Base-by-base conservation (phyloP, 2,888 invertebrate genomes). In the Drosophila lacicola region DNA sequence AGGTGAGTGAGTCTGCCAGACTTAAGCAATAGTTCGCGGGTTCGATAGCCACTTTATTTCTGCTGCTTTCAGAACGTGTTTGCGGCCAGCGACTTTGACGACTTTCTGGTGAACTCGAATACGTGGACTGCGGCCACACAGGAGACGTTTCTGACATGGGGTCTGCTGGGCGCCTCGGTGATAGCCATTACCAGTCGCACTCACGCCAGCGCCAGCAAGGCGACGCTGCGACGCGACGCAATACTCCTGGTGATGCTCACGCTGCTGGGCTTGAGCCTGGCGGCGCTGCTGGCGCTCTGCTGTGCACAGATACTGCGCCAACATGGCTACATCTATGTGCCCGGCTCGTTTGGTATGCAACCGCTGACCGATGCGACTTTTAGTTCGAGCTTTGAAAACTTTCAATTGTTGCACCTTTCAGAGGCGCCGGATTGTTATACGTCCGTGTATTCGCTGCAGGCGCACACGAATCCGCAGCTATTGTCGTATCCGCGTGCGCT, bases 81-180 rank as follows among this genome's bases (percentile, higher is more conserved):
- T 91, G 95, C 96, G 0, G 95, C 96, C 78, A 96, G 96, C 4
- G 95, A 95, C 41, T 97, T 97, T 95, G 94, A 94, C 78, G 97
- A 97, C 90, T 97, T 97, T 92, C 96, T 98, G 90, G 94, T 96
- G 47, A 97, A 97, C 90, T 93, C 94, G 13, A 93, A 96, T 95
- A 95, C 97, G 78, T 98, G 98, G 98, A 94, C 96, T 29, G 96
- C 97, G 0, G 98, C 98, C 0, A 96, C 96, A 17, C 96, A 97
- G 90, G 98, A 98, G 92, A 95, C 95, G 0, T 98, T 98, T 90
- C 94, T 97, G 3, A 91, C 91, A 0, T 91, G 98, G 98, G 97
- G 97, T 2, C 92, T 97, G 9, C 93, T 97, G 25, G 93, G 92
- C 0, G 87, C 91, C 33, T 92, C 92, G 2, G 90, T 92, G 2